Conservation (phyloP, 1,140 invertebrate species). For the Brachystomella parvula region DNA sequence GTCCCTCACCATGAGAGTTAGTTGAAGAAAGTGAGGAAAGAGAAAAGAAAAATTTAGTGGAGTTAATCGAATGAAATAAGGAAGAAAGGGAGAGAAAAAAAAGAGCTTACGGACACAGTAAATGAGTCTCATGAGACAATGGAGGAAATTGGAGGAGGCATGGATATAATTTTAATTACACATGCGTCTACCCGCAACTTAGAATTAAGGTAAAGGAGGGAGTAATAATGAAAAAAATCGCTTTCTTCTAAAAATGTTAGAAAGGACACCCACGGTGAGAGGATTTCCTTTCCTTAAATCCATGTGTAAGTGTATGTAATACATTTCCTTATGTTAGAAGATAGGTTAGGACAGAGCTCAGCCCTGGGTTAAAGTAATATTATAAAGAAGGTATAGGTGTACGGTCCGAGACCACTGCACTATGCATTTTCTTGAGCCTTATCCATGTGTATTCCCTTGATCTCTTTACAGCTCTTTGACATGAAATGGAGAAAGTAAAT, state of each 20-base stretch:
- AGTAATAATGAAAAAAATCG: too few species aligned
- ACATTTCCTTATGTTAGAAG: too few species aligned
- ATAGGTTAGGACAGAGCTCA: too few species aligned
- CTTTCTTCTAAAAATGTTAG: too few species aligned
- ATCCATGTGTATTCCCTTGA: conserved; percentile 8
- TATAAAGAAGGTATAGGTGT: too few species aligned
- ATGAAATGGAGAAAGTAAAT: conserved; percentile 6
- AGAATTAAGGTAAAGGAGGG: background rate
- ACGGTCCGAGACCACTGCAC: too few species aligned
- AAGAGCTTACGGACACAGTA: background rate
- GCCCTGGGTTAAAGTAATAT: too few species aligned
- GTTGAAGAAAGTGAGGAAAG: background rate
- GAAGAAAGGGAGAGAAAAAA: background rate
- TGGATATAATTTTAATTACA: conserved; percentile 10
- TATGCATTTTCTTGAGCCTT: too few species aligned
- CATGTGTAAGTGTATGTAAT: too few species aligned
- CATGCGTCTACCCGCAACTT: background rate
- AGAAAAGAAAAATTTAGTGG: background rate
- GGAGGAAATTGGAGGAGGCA: background rate
- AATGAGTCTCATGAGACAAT: background rate
- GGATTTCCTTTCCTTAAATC: too few species aligned
- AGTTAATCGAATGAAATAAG: conserved; percentile 7
- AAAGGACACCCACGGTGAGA: too few species aligned
- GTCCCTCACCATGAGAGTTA: too few species aligned
- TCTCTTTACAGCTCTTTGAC: conserved; percentile 1